Conservation (phyloP, 2,797 vertebrate genomes). For the Sebastiscus albofasciatus region DNA sequence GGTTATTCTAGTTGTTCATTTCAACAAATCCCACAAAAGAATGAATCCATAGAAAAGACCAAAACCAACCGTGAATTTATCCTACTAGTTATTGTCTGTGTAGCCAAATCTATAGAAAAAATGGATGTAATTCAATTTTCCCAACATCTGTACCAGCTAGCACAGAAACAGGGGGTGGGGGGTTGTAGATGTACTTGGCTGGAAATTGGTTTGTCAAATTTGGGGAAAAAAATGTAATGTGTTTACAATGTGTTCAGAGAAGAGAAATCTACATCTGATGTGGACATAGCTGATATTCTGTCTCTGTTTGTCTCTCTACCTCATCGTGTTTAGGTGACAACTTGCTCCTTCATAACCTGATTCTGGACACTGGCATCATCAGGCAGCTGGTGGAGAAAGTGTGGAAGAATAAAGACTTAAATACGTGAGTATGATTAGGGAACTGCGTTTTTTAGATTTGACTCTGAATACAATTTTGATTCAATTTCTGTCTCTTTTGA, state of each 20-base stretch:
- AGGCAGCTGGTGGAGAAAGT: slow-evolving; percentile 95
- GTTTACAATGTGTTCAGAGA: background rate
- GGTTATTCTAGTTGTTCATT: no score
- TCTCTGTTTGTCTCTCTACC: background rate
- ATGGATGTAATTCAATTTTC: background rate
- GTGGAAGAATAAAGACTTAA: slow-evolving; percentile 96
- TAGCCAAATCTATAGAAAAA: background rate
- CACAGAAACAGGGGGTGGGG: background rate
- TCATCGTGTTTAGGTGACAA: slow-evolving; percentile 86
- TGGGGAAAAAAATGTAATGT: background rate
- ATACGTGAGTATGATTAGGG: slow-evolving; percentile 86
- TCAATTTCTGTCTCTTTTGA: slow-evolving; percentile 4
- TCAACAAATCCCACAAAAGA: background rate
- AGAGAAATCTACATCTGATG: background rate
- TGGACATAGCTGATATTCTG: background rate
- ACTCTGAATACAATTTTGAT: background rate
- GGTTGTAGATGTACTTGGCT: background rate
- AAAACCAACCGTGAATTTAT: background rate
- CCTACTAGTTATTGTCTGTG: background rate
- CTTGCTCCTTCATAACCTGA: slow-evolving; percentile 96
- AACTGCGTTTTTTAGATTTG: background rate
- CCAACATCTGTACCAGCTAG: background rate
- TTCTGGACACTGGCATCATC: slow-evolving; percentile 97
- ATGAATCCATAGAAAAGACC: background rate
- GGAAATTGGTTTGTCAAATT: background rate